Evolutionary conservation across 2,113 vertebrate species (phyloP), one percentile per base, ranked within the genome.

Genomic region (Serinus canaria): DNA sequence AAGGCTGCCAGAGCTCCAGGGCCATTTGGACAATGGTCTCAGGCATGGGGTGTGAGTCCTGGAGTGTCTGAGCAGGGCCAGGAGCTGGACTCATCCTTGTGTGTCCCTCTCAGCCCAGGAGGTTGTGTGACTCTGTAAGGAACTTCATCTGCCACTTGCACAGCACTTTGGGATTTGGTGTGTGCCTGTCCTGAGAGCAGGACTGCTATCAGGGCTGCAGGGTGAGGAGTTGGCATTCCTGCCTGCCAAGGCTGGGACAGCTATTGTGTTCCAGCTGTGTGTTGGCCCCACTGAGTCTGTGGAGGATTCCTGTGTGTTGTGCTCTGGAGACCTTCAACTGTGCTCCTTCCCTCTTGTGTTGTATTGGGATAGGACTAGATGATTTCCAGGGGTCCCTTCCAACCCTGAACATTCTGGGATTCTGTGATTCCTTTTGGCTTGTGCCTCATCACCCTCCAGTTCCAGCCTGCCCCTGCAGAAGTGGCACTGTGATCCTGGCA

Each of bases 181-280:
- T 47, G 18, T 17, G 43, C 13, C 25, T 27, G 18, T 69, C 33
- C 43, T 58, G 49, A 44, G 35, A 17, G 1, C 12, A 60, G 55
- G 78, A 17, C 33, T 52, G 30, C 33, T 12, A 13, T 43, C 18
- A 41, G 55, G 35, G 5, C 64, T 50, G 43, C 19, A 56, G 49
- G 63, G 59, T 52, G 37, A 47, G n/a, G 30, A 9, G 8, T 5
- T 19, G 39, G 3, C 27, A 5, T 22, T 76, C 31, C 66, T 92
- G 47, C 25, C 81, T 5, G 2, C 30, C 2, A 2, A 22, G 62
- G 35, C 9, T 49, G 33, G 24, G 23, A 17, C 33, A 35, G 7
- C 31, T 25, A 1, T 3, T 0, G 0, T 21, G 39, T 33, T 49
- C 28, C 21, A 4, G 73, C 43, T 43, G 28, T 43, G n/a, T 15